Evolutionary conservation across 2,888 invertebrate genomes (phyloP), one percentile per base, ranked within the genome.

Genomic region (Timandra comae): DNA sequence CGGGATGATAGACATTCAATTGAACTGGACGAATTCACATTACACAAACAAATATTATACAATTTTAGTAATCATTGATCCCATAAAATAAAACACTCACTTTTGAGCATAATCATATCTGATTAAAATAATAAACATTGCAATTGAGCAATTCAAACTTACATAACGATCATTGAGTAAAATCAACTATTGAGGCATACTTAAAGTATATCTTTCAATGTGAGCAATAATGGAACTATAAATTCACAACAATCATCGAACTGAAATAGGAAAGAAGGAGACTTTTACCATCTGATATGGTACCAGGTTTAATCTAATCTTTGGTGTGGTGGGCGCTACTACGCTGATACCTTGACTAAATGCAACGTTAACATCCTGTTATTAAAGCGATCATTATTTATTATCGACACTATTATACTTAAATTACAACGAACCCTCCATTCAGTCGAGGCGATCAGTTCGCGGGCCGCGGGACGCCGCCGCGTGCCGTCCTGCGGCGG

Each of bases 241-340:
- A 51, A 55, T 56, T 57, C 52, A 58, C 52, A 55, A 52, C 44
- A 42, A 49, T 39, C 52, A 55, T 49, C 29, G 54, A 61, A 59
- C 57, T 50, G 50, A 56, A 58, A 57, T 46, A 55, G 49, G 52
- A 61, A 41, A 57, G 49, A 63, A 56, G 46, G 46, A 50, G 55
- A 45, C 43, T 46, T 44, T 46, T 54, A 62, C 60, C 63, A 65
- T 63, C 56, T 56, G 62, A 59, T 49, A 57, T 58, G 55, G 57
- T 63, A 69, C 63, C 57, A 63, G 68, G 69, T 73, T 70, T 70
- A 63, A 65, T 56, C 82, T 85, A 85, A 82, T 85, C 84, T 85
- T 85, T 85, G 84, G 84, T 85, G 82, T 73, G 68, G 62, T 66
- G 79, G 78, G 66, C 73, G 68, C 71, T 72, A 70, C 71, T 72